These are phyloP conservation scores for Oncorhynchus gorbuscha DNA, from an alignment of 2,113 vertebrate species.

Conservation along the genomic window DNA sequence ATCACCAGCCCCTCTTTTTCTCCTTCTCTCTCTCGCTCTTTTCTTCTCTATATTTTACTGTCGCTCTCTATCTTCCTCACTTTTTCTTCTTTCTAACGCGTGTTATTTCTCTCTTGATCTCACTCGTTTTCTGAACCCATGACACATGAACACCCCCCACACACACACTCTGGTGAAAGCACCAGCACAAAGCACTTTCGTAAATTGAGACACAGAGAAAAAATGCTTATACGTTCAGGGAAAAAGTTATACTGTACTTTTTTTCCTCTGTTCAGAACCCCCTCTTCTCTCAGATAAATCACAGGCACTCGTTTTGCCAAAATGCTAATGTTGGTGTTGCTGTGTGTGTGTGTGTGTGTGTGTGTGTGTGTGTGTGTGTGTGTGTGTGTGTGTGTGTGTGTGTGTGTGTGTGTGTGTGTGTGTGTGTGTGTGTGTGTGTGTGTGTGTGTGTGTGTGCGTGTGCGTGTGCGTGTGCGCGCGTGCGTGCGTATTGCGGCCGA, in stretches of 20 bases:
- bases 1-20: background rate
- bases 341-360: slow-evolving; percentile 61
- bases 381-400: slow-evolving; percentile 53
- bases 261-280: slow-evolving; percentile 61
- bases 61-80: slow-evolving; percentile 13
- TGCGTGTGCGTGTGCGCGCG: background rate
- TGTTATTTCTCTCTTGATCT: slow-evolving; percentile 19
- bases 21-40: slow-evolving; percentile 20
- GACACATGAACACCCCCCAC: too few species aligned
- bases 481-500: slow-evolving; percentile 42
- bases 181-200: background rate
- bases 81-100: slow-evolving; percentile 5
- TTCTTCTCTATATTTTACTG: slow-evolving; percentile 7
- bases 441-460: slow-evolving; percentile 21
- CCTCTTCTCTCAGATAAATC: slow-evolving; percentile 64
- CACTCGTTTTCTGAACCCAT: background rate
- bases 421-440: slow-evolving; percentile 17
- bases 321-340: slow-evolving; percentile 74
- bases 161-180: background rate
- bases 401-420: slow-evolving; percentile 45
- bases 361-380: slow-evolving; percentile 29
- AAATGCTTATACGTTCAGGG: background rate
- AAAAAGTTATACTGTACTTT: slow-evolving; percentile 32
- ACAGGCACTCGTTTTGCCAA: slow-evolving; percentile 61
- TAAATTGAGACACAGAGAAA: background rate